These are phyloP conservation scores for Phortica okadai DNA, from an alignment of 2,888 invertebrate species.

Conservation along the genomic window DNA sequence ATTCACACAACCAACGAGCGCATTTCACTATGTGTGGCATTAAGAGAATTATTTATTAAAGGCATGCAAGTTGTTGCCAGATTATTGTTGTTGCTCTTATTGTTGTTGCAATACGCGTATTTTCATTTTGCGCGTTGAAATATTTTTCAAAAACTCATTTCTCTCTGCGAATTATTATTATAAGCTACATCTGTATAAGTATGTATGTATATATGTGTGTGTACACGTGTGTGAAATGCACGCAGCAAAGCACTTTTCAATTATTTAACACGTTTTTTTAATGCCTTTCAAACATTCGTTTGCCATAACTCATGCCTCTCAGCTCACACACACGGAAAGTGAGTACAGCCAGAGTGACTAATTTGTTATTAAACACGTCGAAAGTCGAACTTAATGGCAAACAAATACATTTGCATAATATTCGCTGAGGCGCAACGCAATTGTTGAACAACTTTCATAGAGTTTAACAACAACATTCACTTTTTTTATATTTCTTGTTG, in stretches of 20 bases:
- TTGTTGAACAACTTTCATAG: no score
- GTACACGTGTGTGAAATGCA: slow-evolving; percentile 44
- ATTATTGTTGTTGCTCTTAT: not conserved
- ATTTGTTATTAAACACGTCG: no score
- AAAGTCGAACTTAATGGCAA: slow-evolving; percentile 44
- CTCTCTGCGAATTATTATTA: not conserved
- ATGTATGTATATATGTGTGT: not conserved
- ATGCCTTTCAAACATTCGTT: not conserved
- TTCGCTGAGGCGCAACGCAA: no score
- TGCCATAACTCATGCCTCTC: no score
- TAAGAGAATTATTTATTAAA: slow-evolving; percentile 7
- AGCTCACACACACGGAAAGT: no score
- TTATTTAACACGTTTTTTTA: slow-evolving; percentile 51
- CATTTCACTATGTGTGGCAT: not conserved
- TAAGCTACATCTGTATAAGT: slow-evolving; percentile 25
- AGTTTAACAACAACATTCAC: no score
- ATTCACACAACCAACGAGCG: not conserved
- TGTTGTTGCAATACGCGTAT: not conserved
- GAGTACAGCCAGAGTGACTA: no score
- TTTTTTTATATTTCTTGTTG: no score
- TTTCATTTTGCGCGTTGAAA: not conserved
- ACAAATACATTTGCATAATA: slow-evolving; percentile 34
- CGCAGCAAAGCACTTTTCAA: slow-evolving; percentile 65
- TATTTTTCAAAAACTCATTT: not conserved
- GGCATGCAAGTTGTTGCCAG: not conserved